Percentiles rank a stretch among this genome's conserved stretches.
These are phyloP conservation scores for Caenorhabditis sp. DNA, from an alignment of 2,888 invertebrate species.

Conservation along the genomic window DNA sequence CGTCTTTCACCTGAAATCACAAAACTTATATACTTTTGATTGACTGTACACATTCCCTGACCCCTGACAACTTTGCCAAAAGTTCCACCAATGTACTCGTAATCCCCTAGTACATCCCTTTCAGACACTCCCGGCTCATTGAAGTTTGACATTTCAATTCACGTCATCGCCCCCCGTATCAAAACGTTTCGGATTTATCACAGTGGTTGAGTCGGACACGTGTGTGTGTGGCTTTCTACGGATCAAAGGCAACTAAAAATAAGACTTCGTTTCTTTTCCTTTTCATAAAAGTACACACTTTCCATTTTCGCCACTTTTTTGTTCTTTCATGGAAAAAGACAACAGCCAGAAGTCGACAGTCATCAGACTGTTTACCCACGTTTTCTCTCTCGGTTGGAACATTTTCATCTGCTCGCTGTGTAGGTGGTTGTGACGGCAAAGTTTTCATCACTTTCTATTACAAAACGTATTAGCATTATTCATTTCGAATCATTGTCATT, in stretches of 20 bases:
- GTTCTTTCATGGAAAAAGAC: too few relatives aligned
- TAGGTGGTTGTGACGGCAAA: neutral
- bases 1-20: too few relatives aligned
- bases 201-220: neutral
- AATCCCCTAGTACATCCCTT: neutral
- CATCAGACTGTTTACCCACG: too few relatives aligned
- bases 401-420: too few relatives aligned
- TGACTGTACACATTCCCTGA: too few relatives aligned
- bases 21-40: too few relatives aligned
- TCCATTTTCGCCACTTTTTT: too few relatives aligned
- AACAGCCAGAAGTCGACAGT: too few relatives aligned
- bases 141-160: neutral
- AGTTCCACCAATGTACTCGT: too few relatives aligned
- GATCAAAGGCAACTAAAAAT: neutral
- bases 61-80: too few relatives aligned
- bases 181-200: conserved; percentile 9
- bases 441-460: neutral
- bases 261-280: neutral
- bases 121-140: neutral
- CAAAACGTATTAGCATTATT: neutral
- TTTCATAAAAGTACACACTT: neutral
- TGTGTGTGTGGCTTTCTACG: neutral
- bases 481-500: neutral
- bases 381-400: too few relatives aligned
- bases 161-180: neutral